Evolutionary conservation across 1,140 invertebrate genomes (phyloP).

Genomic region (Bombus ignitus): DNA sequence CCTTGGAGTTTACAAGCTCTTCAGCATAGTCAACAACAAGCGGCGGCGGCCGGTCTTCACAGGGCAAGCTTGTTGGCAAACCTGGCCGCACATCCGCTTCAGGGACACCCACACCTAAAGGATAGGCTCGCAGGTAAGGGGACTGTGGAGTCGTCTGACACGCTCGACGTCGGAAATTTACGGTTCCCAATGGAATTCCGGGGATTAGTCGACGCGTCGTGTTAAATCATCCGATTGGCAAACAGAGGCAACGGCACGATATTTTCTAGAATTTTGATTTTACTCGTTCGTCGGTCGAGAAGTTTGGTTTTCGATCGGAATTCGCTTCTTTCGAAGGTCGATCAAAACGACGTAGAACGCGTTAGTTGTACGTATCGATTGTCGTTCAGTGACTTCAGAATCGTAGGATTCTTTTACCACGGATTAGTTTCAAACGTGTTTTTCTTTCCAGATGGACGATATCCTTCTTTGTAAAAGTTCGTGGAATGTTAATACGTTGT

Average conservation of each 20-base stretch:
- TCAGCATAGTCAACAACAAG: slow-evolving; percentile 86
- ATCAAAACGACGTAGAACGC: too few relatives aligned
- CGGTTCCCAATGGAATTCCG: neutral
- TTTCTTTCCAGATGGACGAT: neutral
- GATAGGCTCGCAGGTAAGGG: slow-evolving; percentile 92
- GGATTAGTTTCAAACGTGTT: neutral
- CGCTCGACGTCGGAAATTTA: neutral
- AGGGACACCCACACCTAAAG: slow-evolving; percentile 86
- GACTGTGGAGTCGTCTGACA: neutral
- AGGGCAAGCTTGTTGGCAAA: slow-evolving; percentile 93
- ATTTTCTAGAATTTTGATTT: neutral
- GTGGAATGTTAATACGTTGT: too few relatives aligned
- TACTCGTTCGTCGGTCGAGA: too few relatives aligned
- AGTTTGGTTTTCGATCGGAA: neutral
- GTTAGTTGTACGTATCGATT: too few relatives aligned
- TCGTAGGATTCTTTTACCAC: neutral
- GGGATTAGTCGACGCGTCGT: neutral
- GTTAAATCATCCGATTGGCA: neutral
- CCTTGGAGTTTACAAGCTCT: slow-evolving; percentile 85
- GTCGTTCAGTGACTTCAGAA: too few relatives aligned
- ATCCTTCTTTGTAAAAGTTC: neutral
- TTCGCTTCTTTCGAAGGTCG: too few relatives aligned
- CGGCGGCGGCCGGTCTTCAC: slow-evolving; percentile 91
- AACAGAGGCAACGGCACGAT: too few relatives aligned
- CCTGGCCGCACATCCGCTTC: slow-evolving; percentile 81